Base-by-base conservation (phyloP, 2,888 invertebrate species). In the Pyrrhia umbra region DNA sequence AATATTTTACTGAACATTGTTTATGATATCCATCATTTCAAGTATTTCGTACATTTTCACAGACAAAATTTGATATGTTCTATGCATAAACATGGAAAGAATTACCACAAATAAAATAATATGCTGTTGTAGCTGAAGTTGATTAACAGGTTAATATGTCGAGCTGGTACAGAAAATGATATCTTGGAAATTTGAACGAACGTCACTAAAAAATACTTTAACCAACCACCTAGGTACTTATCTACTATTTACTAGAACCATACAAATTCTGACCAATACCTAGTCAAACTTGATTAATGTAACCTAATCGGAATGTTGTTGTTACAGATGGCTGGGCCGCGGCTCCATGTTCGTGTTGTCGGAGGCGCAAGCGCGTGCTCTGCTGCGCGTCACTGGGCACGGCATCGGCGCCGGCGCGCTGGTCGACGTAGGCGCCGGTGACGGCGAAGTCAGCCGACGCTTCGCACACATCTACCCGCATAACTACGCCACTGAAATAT, bases 291-390 rank as follows among this genome's bases (percentile, higher is more conserved):
- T 9, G 27, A 6, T 21, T 23, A 46, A 18, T 21, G 10, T 18
- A n/a, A n/a, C 9, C 8, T 21, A n/a, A 42, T 4, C n/a, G 47
- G 9, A 5, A 15, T 46, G 43, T 15, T 13, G 18, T 69, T 23
- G 18, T 77, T 79, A 40, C 95, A 98, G 98, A 54, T 96, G 97
- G 93, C 94, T 99, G 13, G 97, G 97, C 15, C 96, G 99, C 52
- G 99, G 99, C 8, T 98, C 98, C 1, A 99, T 99, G 99, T 99
- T 99, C 92, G 98, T 99, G 50, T 96, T 99, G 80, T 99, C 99
- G 0, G 95, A 96, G 66, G 94, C 96, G 8, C 99, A 99, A 86
- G 97, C 99, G 79, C 95, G 96, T 64, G 90, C 94, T 60, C 92
- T 98, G 77, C 92, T 97, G 75, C 55, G 68, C 0, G 56, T 73